Evolutionary conservation across 1,140 invertebrate genomes (phyloP).

Genomic region (Camponotus pennsylvanicus): DNA sequence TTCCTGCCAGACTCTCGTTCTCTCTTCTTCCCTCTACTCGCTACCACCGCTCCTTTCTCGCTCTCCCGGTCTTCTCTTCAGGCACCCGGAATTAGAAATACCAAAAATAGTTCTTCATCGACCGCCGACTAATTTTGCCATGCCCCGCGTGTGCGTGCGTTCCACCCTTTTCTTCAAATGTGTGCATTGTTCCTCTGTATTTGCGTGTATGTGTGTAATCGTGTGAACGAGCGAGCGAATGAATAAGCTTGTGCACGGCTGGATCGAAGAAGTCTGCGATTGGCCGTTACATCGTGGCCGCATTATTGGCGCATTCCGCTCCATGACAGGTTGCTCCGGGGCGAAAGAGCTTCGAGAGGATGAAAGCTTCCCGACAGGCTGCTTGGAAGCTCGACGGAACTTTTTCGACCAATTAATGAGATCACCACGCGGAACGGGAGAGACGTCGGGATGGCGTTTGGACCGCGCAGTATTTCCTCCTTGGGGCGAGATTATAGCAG

Average conservation of each 20-base stretch:
- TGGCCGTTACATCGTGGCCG: constrained; percentile 54
- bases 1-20: constrained; percentile 68
- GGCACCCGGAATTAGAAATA: constrained; percentile 74
- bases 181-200: constrained; percentile 12
- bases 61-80: constrained; percentile 28
- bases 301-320: constrained; percentile 66
- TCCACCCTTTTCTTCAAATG: constrained; percentile 21
- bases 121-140: constrained; percentile 67
- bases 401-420: constrained; percentile 67
- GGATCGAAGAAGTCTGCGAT: constrained; percentile 38
- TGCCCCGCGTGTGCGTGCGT: constrained; percentile 28
- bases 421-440: constrained; percentile 44
- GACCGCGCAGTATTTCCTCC: constrained; percentile 36
- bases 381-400: constrained; percentile 29
- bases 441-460: constrained; percentile 15
- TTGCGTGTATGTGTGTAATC: neutral
- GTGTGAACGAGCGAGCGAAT: constrained; percentile 6
- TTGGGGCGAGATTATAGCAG: constrained; percentile 41
- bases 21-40: constrained; percentile 17
- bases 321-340: constrained; percentile 52
- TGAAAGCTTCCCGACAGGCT: constrained; percentile 28
- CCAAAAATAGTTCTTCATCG: constrained; percentile 76
- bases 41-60: constrained; percentile 35
- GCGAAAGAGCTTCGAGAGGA: constrained; percentile 20
- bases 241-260: constrained; percentile 40